Evolutionary conservation across 2,113 vertebrate genomes (phyloP), one percentile per base, ranked within the genome.

Genomic region (Tetraodon nigroviridis): DNA sequence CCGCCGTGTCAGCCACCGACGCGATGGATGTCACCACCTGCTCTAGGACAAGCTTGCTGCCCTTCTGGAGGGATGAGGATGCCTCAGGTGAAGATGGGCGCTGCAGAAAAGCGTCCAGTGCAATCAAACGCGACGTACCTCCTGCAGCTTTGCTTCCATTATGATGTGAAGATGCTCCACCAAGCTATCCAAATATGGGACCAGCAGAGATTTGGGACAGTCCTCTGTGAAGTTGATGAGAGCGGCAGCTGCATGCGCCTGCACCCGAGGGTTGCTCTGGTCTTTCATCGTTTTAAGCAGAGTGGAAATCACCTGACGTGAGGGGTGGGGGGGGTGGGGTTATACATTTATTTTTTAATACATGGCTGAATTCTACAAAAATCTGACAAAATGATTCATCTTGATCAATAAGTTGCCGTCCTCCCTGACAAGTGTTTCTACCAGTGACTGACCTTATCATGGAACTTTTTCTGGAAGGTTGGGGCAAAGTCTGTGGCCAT

Each of bases 401-500:
- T 37, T 37, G 32, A 37, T 37, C 11, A 2, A 2, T 12, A 4
- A 37, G 32, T 37, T 37, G 32, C 3, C 12, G 32, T 10, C 32
- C 7, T 7, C 29, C 29, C 24, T 27, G 24, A 27, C 5, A 3
- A 27, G 24, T 27, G 24, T 27, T 27, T 27, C 24, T 27, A 4
- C 24, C 5, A 27, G 2, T 14, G 22, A 14, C 3, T 20, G 87
- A 90, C 97, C 93, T 98, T 99, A 73, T 96, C 94, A 1, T 99
- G 97, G 78, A 99, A 99, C 67, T 99, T 99, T 91, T 99, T 99
- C 54, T 99, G 96, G 86, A 99, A 99, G 16, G 92, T 94, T 20
- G 97, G 96, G 12, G 97, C 96, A 16, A 99, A 99, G 78, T 99
- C 97, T 56, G 96, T 98, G 71, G 97, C 96, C 97, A 99, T 99